A percentile compares a stretch with the other conserved stretches of the same genome.
phyloP scores from a whole-genome alignment of 1,140 invertebrate species.

The Drosophila elegans region DNA sequence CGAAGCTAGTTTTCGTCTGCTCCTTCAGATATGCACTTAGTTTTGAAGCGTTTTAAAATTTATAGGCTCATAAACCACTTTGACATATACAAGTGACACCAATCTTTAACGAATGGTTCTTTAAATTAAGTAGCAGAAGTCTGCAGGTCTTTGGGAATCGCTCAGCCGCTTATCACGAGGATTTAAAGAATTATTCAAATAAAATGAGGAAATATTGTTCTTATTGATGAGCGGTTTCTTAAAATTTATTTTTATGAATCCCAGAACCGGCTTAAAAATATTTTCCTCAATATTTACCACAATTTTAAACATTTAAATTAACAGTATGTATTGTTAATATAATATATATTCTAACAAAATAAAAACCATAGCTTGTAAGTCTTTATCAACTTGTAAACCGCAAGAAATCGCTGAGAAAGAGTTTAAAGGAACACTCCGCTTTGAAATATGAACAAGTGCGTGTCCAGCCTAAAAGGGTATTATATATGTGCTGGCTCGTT shows the following conservation, averaged over 20 bases:
- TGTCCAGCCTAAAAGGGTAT: constrained; percentile 68
- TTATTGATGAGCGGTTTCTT: too few relatives aligned
- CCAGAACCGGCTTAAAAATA: too few relatives aligned
- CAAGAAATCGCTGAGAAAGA: not conserved
- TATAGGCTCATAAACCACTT: constrained; percentile 24
- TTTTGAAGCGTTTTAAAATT: constrained; percentile 28
- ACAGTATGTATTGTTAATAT: too few relatives aligned
- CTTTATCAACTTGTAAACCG: too few relatives aligned
- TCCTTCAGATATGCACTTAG: constrained; percentile 4
- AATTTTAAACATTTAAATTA: too few relatives aligned
- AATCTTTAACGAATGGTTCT: constrained; percentile 1
- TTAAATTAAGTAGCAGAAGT: not conserved
- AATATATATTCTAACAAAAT: too few relatives aligned
- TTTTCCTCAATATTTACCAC: too few relatives aligned
- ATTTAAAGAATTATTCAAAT: too few relatives aligned
- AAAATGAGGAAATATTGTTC: too few relatives aligned
- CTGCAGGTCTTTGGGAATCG: not conserved
- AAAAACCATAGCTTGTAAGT: too few relatives aligned
- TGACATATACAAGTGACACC: constrained; percentile 3
- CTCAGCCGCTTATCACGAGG: too few relatives aligned
- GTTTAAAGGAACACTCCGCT: constrained; percentile 8
- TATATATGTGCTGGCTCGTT: constrained; percentile 19
- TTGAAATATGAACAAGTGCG: constrained; percentile 20
- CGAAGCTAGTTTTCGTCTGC: not conserved
- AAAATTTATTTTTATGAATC: too few relatives aligned